Conservation (phyloP, 2,888 invertebrate genomes). For the Hedychridium roseum region DNA sequence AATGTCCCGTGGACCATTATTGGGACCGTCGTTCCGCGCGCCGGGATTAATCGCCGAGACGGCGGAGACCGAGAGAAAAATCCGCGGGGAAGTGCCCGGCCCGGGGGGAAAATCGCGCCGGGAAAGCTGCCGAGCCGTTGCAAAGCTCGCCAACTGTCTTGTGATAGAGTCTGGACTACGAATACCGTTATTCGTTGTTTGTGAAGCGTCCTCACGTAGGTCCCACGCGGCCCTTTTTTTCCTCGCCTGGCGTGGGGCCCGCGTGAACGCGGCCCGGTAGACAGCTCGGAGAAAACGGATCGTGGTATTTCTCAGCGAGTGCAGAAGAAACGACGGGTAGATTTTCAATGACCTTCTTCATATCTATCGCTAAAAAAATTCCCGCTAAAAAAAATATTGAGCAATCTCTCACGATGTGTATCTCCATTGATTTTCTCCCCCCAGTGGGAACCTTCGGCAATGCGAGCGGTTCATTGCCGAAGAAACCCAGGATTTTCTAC, state of each 20-base stretch:
- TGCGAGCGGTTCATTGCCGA: too few relatives aligned
- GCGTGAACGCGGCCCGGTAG: slow-evolving; percentile 9
- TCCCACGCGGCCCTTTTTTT: too few relatives aligned
- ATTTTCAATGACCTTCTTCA: too few relatives aligned
- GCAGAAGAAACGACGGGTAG: background rate
- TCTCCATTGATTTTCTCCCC: too few relatives aligned
- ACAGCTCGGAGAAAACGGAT: slow-evolving; percentile 9
- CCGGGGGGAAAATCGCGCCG: slow-evolving; percentile 12
- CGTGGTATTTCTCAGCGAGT: background rate
- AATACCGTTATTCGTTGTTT: too few relatives aligned
- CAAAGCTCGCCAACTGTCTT: slow-evolving; percentile 59
- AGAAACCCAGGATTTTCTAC: too few relatives aligned
- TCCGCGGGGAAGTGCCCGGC: slow-evolving; percentile 3
- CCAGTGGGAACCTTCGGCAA: too few relatives aligned
- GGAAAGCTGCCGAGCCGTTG: slow-evolving; percentile 48
- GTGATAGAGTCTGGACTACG: slow-evolving; percentile 63
- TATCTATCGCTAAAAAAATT: too few relatives aligned
- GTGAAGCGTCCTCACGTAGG: too few relatives aligned
- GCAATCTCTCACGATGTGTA: too few relatives aligned
- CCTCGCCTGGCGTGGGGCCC: too few relatives aligned
- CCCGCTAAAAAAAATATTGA: too few relatives aligned
- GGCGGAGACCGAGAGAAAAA: slow-evolving; percentile 21
- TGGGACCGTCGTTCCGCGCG: slow-evolving; percentile 50
- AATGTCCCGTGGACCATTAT: slow-evolving; percentile 58
- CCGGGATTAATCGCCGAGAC: slow-evolving; percentile 7